These are phyloP conservation scores for Ammodytes dubius DNA, from an alignment of 2,113 vertebrate species.

Conservation along the genomic window DNA sequence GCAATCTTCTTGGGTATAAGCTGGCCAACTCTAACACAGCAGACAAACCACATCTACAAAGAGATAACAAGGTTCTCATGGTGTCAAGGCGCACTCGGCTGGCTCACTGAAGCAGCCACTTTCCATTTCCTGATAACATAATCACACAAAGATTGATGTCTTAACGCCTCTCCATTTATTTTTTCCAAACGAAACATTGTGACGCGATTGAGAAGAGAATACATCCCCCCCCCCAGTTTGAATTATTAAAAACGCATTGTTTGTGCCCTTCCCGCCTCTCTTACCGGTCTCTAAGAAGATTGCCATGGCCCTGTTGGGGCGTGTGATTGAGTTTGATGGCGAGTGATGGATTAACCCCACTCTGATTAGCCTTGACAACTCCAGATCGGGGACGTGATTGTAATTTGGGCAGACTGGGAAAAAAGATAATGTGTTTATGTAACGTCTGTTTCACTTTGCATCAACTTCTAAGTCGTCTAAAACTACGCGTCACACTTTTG, in stretches of 20 bases:
- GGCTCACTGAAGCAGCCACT: constrained; percentile 13
- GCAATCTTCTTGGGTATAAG: constrained; percentile 5
- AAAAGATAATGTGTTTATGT: constrained; percentile 44
- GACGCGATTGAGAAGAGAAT: constrained; percentile 17
- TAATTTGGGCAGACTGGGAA: constrained; percentile 42
- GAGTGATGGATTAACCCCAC: constrained; percentile 57
- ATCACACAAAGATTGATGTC: constrained; percentile 52
- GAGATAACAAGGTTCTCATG: background rate
- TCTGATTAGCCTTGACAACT: constrained; percentile 59
- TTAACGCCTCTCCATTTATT: constrained; percentile 1
- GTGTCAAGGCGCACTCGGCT: constrained; percentile 1
- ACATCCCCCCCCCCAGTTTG: background rate
- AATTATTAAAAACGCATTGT: constrained; percentile 39
- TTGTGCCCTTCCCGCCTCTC: constrained; percentile 38
- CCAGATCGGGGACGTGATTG: constrained; percentile 48
- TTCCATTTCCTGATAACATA: constrained; percentile 55
- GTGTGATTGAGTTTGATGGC: constrained; percentile 62
- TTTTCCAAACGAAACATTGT: constrained; percentile 40
- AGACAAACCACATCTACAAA: background rate
- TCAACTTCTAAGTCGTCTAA: constrained; percentile 35
- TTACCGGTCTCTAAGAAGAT: background rate
- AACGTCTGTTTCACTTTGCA: constrained; percentile 50
- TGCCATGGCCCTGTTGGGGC: constrained; percentile 41
- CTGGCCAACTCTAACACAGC: background rate
- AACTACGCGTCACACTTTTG: constrained; percentile 42